Conservation (phyloP, 1,140 invertebrate species). For the Aphelinus certus region DNA sequence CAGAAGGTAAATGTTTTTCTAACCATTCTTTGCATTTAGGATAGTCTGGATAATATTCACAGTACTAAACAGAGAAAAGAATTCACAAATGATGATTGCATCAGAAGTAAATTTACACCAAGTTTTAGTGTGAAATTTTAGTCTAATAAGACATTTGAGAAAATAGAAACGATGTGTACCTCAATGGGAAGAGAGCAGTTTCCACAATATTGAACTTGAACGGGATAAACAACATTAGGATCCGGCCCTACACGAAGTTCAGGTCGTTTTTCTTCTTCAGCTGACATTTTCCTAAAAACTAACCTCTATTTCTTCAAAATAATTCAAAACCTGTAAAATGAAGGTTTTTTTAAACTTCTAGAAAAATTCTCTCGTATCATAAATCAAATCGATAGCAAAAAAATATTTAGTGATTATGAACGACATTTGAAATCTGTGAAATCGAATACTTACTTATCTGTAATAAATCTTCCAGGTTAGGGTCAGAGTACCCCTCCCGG, state of each 20-base stretch:
- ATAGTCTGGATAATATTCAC: conserved; percentile 97
- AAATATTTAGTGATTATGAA: no score
- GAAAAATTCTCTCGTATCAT: no score
- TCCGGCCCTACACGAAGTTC: conserved; percentile 64
- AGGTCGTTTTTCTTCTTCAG: conserved; percentile 51
- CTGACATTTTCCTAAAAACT: conserved; percentile 53
- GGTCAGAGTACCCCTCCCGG: conserved; percentile 20
- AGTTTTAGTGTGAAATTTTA: no score
- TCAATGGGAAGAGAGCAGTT: conserved; percentile 95
- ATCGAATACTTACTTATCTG: conserved; percentile 24
- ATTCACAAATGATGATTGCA: conserved; percentile 24
- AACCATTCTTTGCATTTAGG: conserved; percentile 98
- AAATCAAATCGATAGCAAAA: no score
- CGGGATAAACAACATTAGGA: conserved; percentile 78
- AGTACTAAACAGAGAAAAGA: conserved; percentile 77
- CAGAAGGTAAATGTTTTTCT: conserved; percentile 90
- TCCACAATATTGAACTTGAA: conserved; percentile 91
- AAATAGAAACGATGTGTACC: conserved; percentile 59
- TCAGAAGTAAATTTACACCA: neutral
- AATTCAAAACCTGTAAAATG: conserved; percentile 3
- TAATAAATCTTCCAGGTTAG: conserved; percentile 22
- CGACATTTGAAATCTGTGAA: neutral
- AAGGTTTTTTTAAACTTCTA: no score
- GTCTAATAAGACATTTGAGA: conserved; percentile 1
- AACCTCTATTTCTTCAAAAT: conserved; percentile 14